A percentile compares a stretch with the other conserved stretches of the same genome.
These are phyloP conservation scores for Cottoperca gobio DNA, from an alignment of 2,797 vertebrate genomes.

Conservation along the genomic window DNA sequence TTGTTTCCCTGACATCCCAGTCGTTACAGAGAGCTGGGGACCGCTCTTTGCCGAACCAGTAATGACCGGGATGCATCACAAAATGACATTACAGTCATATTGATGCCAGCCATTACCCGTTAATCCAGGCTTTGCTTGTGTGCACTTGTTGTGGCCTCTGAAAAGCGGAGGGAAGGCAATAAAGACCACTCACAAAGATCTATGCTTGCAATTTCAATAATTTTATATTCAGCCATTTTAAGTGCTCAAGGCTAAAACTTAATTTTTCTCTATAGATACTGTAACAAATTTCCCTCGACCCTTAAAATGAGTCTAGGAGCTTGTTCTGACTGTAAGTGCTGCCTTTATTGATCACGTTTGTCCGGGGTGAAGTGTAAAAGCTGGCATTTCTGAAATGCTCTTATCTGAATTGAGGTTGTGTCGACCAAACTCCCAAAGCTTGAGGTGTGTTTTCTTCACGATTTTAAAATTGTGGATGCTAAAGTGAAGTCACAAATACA, in stretches of 20 bases:
- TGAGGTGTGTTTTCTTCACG: conserved; percentile 10
- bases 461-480: neutral
- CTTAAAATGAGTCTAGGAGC: conserved; percentile 61
- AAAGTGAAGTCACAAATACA: neutral
- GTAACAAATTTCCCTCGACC: conserved; percentile 75
- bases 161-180: conserved; percentile 76
- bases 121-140: conserved; percentile 73
- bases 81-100: conserved; percentile 87
- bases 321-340: conserved; percentile 71
- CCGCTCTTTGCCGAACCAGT: conserved; percentile 72
- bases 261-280: conserved; percentile 70
- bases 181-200: conserved; percentile 83
- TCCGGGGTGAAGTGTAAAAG: conserved; percentile 65
- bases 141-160: conserved; percentile 75
- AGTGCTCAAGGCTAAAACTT: conserved; percentile 77
- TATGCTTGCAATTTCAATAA: conserved; percentile 84
- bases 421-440: neutral
- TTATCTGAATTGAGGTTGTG: conserved; percentile 37
- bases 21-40: conserved; percentile 78
- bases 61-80: conserved; percentile 83
- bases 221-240: conserved; percentile 82
- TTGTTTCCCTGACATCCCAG: conserved; percentile 80
- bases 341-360: conserved; percentile 69
- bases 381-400: conserved; percentile 41
- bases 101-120: conserved; percentile 85